These are phyloP conservation scores for Leptinotarsa defecta DNA, from an alignment of 1,140 invertebrate genomes.

Conservation along the genomic window DNA sequence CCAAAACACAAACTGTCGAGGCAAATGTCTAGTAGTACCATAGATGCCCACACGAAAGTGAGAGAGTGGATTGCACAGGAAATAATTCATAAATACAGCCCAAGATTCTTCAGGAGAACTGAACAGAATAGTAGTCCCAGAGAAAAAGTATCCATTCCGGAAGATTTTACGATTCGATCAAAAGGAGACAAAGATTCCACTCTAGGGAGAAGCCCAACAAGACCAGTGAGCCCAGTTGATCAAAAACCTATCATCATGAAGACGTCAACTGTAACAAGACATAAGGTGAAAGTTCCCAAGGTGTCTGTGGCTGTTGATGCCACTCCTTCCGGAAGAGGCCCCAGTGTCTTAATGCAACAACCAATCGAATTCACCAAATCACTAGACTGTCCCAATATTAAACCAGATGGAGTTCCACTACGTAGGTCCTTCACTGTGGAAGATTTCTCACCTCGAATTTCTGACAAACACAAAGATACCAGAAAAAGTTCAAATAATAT, in stretches of 20 bases:
- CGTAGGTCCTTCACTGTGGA: constrained; percentile 58
- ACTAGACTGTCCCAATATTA: constrained; percentile 54
- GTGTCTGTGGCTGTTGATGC: constrained; percentile 77
- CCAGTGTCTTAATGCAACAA: constrained; percentile 73
- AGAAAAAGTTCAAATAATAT: constrained; percentile 58
- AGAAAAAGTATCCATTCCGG: not conserved
- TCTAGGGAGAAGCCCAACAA: constrained; percentile 54
- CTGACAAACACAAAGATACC: constrained; percentile 49
- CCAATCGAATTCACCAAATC: constrained; percentile 74
- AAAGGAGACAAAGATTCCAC: constrained; percentile 59
- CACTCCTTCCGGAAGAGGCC: constrained; percentile 70
- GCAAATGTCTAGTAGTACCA: constrained; percentile 76
- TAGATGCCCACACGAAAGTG: constrained; percentile 83
- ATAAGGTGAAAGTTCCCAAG: constrained; percentile 61
- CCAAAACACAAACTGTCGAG: constrained; percentile 70
- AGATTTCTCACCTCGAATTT: constrained; percentile 50
- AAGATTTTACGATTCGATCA: not conserved
- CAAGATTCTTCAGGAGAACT: constrained; percentile 57
- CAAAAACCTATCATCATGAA: constrained; percentile 37
- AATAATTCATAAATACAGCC: constrained; percentile 72
- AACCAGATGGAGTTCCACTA: constrained; percentile 46
- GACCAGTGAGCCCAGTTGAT: constrained; percentile 58
- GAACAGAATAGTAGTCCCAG: not conserved
- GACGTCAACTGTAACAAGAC: constrained; percentile 39
- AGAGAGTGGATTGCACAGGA: constrained; percentile 82